phyloP scores from a whole-genome alignment of 2,113 vertebrate species.

The Stigmatopora argus region DNA sequence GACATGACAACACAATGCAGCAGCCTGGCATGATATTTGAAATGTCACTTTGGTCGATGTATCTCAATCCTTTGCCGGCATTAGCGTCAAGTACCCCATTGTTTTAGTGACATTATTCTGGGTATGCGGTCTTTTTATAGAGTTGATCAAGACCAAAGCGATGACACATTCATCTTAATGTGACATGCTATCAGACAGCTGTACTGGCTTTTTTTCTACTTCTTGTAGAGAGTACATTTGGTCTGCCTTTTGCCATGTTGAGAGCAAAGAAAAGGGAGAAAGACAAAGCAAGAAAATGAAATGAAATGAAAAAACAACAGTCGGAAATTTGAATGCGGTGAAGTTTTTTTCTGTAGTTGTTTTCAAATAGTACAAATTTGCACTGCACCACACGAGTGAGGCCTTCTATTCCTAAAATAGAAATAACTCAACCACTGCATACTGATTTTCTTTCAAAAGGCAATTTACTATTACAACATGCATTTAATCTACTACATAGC shows the following conservation, averaged over 20 bases:
- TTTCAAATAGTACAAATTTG: background rate
- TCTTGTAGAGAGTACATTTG: slow-evolving; percentile 51
- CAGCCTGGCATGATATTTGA: slow-evolving; percentile 1
- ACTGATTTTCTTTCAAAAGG: background rate
- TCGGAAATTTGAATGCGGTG: slow-evolving; percentile 64
- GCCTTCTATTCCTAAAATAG: slow-evolving; percentile 26
- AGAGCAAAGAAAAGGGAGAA: slow-evolving; percentile 34
- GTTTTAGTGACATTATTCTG: slow-evolving; percentile 58
- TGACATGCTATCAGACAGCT: slow-evolving; percentile 55
- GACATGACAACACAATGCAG: slow-evolving; percentile 16
- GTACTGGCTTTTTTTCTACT: slow-evolving; percentile 38
- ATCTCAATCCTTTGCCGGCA: slow-evolving; percentile 10
- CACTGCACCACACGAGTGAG: slow-evolving; percentile 7
- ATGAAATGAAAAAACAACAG: slow-evolving; percentile 55
- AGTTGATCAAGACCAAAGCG: slow-evolving; percentile 55
- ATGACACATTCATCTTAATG: slow-evolving; percentile 59
- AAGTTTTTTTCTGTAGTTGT: slow-evolving; percentile 16
- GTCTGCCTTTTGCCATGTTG: slow-evolving; percentile 52
- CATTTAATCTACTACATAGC: too few species aligned
- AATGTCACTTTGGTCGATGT: slow-evolving; percentile 30
- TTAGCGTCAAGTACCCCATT: slow-evolving; percentile 21
- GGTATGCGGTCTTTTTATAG: slow-evolving; percentile 58
- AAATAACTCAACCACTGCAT: slow-evolving; percentile 2
- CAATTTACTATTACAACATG: background rate
- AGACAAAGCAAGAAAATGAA: slow-evolving; percentile 8